phyloP scores from a whole-genome alignment of 2,113 vertebrate species.

The Lanius ludovicianus region DNA sequence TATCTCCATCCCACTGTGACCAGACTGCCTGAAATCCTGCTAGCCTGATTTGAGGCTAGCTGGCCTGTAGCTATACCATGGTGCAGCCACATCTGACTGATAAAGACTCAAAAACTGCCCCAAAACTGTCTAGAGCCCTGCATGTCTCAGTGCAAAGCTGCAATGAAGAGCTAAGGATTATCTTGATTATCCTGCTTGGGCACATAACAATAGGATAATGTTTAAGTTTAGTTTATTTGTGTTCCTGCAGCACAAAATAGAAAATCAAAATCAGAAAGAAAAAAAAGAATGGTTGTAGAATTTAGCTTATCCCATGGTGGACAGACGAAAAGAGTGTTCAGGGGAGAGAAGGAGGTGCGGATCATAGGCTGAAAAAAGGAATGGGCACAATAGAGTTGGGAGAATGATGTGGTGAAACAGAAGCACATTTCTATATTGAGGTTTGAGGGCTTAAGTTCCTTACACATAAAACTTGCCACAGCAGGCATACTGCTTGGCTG shows the following conservation, averaged over 20 bases:
- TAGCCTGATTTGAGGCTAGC: neutral
- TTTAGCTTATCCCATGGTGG: neutral
- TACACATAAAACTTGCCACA: neutral
- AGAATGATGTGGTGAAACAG: neutral
- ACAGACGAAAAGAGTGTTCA: neutral
- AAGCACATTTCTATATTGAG: neutral
- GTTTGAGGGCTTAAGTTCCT: neutral
- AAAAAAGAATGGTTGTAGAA: neutral
- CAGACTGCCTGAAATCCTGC: neutral
- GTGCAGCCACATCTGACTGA: neutral
- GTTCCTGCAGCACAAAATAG: neutral
- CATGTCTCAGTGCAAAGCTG: neutral
- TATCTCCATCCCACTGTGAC: neutral
- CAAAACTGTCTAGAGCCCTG: neutral
- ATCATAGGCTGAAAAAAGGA: neutral
- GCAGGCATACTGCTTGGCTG: neutral
- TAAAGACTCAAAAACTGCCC: neutral
- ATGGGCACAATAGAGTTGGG: neutral
- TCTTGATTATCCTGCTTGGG: neutral
- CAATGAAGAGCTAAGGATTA: neutral
- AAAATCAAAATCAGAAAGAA: neutral
- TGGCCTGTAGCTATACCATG: neutral
- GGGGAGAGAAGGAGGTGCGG: neutral
- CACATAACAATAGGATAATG: neutral
- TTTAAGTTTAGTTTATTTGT: neutral